Percentiles rank a stretch among this genome's conserved stretches.
Evolutionary conservation across 1,140 invertebrate species (phyloP).

Genomic region (Eriosoma lanigerum): DNA sequence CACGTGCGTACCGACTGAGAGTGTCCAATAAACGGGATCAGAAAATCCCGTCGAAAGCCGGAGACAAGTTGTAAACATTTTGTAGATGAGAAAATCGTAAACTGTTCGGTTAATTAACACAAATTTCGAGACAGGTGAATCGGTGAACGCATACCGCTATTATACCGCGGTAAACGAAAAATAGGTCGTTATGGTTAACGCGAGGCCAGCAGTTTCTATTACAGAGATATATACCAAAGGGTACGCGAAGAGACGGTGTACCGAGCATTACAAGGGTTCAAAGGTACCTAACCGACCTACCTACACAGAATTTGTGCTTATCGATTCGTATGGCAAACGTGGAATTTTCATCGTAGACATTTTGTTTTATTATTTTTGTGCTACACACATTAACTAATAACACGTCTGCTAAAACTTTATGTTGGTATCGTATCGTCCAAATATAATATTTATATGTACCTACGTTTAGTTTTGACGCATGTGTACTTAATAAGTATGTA

Average conservation of each 20-base stretch:
- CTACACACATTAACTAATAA: no score
- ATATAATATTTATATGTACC: no score
- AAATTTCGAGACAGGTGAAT: not conserved
- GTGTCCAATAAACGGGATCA: not conserved
- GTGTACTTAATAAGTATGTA: no score
- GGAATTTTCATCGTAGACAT: not conserved
- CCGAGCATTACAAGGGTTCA: constrained; percentile 15
- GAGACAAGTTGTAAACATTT: constrained; percentile 12
- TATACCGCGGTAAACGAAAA: not conserved
- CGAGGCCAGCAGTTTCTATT: constrained; percentile 16
- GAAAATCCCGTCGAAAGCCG: not conserved
- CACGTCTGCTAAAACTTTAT: no score
- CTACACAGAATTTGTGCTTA: not conserved
- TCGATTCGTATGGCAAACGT: not conserved
- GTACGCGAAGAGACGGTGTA: not conserved
- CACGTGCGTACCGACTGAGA: not conserved
- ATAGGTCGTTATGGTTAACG: not conserved
- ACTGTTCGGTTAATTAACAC: constrained; percentile 29
- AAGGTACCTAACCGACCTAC: no score
- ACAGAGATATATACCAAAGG: not conserved
- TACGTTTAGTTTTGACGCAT: no score
- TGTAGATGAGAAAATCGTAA: not conserved
- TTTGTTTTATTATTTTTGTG: no score
- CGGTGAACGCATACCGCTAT: not conserved
- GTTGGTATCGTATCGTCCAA: no score